These are phyloP conservation scores for Camponotus vicinus DNA, from an alignment of 1,140 invertebrate genomes.

Conservation along the genomic window DNA sequence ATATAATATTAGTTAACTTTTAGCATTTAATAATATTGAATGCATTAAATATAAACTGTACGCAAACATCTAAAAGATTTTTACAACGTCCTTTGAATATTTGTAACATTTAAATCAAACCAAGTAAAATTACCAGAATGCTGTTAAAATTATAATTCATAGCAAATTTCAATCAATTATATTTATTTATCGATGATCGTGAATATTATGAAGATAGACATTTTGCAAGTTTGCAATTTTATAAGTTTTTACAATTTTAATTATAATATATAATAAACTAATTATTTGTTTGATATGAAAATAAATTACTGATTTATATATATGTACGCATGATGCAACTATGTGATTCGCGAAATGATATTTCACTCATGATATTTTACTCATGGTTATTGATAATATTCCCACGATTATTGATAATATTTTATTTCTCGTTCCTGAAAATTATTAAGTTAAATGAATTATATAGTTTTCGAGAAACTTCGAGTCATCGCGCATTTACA, in stretches of 20 bases:
- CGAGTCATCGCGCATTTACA: neutral
- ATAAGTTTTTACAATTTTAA: conserved; percentile 1
- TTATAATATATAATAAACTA: neutral
- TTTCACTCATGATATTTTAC: neutral
- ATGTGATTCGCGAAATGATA: conserved; percentile 15
- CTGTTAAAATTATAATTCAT: conserved; percentile 6
- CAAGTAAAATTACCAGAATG: no score
- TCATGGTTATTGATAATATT: no score
- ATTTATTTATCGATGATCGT: neutral
- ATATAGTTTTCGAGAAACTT: conserved; percentile 18
- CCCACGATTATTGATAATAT: conserved; percentile 35
- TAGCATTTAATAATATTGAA: neutral
- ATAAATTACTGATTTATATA: neutral
- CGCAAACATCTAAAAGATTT: neutral
- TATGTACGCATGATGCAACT: neutral
- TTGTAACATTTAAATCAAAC: neutral
- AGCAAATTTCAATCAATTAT: conserved; percentile 5
- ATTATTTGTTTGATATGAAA: conserved; percentile 8
- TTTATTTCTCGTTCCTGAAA: conserved; percentile 15
- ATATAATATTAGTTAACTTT: neutral
- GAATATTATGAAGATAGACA: neutral
- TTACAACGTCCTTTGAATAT: neutral
- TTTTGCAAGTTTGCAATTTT: neutral
- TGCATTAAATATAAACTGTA: neutral
- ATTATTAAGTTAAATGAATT: conserved; percentile 17